phyloP scores from a whole-genome alignment of 2,113 vertebrate species.

The Callocephalon fimbriatum region DNA sequence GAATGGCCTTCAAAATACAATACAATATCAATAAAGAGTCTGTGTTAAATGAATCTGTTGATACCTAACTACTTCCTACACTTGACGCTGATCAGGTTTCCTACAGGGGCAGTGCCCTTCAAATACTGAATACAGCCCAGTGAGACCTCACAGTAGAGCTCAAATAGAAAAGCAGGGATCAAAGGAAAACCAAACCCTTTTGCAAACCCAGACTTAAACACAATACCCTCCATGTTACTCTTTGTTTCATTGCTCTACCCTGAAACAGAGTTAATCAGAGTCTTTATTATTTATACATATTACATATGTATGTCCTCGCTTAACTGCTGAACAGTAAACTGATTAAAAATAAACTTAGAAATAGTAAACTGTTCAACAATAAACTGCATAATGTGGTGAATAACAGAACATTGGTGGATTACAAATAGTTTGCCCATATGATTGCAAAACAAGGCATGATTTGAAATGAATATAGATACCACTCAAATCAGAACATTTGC shows the following conservation, averaged over 20 bases:
- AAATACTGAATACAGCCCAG: neutral
- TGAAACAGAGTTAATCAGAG: neutral
- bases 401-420: neutral
- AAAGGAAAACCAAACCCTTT: neutral
- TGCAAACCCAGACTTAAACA: neutral
- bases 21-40: neutral
- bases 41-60: neutral
- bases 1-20: neutral
- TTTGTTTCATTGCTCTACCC: neutral
- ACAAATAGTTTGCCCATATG: neutral
- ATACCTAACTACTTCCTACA: neutral
- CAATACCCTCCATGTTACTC: neutral
- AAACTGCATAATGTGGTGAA: neutral
- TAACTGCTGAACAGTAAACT: neutral
- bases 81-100: neutral
- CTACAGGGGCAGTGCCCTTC: neutral
- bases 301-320: neutral
- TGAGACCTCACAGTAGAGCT: neutral
- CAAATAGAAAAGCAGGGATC: neutral
- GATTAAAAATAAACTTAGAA: neutral
- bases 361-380: neutral
- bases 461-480: neutral
- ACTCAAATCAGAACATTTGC: neutral
- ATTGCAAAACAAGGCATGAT: neutral
- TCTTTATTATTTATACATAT: neutral